Base-by-base conservation (phyloP, 2,113 vertebrate genomes). In the Caranx ignobilis region DNA sequence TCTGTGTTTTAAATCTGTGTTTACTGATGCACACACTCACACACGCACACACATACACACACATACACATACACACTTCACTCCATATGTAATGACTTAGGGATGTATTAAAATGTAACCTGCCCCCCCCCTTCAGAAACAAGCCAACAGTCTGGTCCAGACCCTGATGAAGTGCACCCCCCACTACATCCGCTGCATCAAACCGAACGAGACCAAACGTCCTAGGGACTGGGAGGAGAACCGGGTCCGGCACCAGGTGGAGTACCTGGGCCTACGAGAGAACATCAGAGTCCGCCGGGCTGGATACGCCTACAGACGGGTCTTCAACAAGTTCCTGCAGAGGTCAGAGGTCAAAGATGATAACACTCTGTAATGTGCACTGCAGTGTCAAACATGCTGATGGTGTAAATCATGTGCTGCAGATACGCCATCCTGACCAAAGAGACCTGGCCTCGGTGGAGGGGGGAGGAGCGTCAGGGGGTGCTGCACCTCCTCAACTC, bases 101-200 rank as follows among this genome's bases (percentile, higher is more conserved):
- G 26, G 26, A 26, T 26, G 26, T 26, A 26, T 26, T 26, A 26
- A 11, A 45, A 16, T 3, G 8, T 13, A 10, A 10, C n/a, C 19
- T 8, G 12, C 31, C 16, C 5, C 16, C 2, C 16, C 15, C 4
- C 16, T 26, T 7, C 56, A 96, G 96, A 96, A 95, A 95, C 96
- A 96, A 84, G 95, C 96, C n/a, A 96, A 96, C 86, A 94, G 85
- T 74, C 88, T 96, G 72, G 96, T 96, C 21, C 92, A 93, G 81
- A 95, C 95, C 0, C 91, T 96, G 66, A 96, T 96, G 95, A 95
- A 95, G 63, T 96, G 95, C 89, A 96, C 95, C 2, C 96, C 96
- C 2, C 96, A 96, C 87, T 96, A 96, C 86, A 96, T 96, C 74
- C 95, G 96, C 68, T 96, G 96, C 85, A 96, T 96, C 84, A 96